A percentile compares a stretch with the other conserved stretches of the same genome.
Conservation (phyloP, 2,888 invertebrate species). For the Sthenelais limicola region DNA sequence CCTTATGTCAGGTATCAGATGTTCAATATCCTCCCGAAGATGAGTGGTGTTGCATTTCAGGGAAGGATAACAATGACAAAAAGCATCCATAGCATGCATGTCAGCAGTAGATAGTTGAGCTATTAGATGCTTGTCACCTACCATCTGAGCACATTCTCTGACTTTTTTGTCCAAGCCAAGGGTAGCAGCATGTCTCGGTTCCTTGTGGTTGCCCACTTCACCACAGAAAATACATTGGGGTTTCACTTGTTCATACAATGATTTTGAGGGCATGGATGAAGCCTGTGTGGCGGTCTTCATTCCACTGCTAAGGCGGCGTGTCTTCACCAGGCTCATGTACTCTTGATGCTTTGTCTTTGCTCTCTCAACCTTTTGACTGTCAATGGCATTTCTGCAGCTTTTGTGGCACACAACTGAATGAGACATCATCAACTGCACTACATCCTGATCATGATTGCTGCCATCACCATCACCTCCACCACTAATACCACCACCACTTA, state of each 20-base stretch:
- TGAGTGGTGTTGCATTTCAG: slow-evolving; percentile 4
- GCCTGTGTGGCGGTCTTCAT: neutral
- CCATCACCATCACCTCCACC: no score
- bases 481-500: no score
- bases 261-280: slow-evolving; percentile 1
- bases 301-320: slow-evolving; percentile 1
- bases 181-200: slow-evolving; percentile 1
- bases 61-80: neutral
- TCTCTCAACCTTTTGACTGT: no score
- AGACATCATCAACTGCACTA: no score
- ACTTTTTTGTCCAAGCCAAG: slow-evolving; percentile 14
- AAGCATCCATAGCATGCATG: no score
- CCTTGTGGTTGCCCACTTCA: neutral
- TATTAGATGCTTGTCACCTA: slow-evolving; percentile 5
- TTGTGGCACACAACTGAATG: no score
- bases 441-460: no score
- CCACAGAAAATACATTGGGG: slow-evolving; percentile 5
- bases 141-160: neutral
- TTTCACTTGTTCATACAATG: neutral
- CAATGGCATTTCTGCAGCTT: no score
- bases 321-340: slow-evolving; percentile 7
- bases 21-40: slow-evolving; percentile 5
- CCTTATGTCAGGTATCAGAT: neutral
- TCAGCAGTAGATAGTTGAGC: neutral
- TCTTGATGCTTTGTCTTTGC: no score